Conservation (phyloP, 2,113 vertebrate species). For the Oreochromis spilurus region DNA sequence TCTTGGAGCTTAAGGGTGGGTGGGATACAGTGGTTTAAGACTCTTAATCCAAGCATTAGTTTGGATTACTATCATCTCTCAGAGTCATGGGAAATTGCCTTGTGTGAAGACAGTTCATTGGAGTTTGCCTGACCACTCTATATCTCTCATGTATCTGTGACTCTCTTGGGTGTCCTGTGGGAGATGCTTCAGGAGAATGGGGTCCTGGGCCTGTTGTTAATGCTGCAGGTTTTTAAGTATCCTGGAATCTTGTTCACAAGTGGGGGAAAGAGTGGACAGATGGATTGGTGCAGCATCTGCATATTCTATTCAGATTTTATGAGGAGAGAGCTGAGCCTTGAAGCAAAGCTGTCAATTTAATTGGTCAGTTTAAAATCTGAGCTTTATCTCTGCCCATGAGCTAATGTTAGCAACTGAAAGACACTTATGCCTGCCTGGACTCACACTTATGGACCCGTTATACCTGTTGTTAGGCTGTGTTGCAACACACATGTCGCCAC, state of each 20-base stretch:
- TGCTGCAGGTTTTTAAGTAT: background rate
- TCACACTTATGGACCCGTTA: background rate
- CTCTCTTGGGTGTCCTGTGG: background rate
- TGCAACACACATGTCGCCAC: rapidly evolving
- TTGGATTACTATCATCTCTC: conserved; percentile 24
- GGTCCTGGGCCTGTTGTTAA: background rate
- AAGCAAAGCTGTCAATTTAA: background rate
- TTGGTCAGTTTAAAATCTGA: background rate
- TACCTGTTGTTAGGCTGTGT: background rate
- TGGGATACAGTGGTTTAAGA: conserved; percentile 40
- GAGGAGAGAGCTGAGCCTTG: background rate
- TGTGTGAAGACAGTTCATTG: background rate
- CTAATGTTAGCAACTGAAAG: background rate
- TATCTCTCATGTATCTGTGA: background rate
- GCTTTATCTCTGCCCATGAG: background rate
- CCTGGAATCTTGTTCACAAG: background rate
- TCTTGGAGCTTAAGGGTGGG: conserved; percentile 32
- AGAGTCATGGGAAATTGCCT: background rate
- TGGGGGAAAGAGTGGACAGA: background rate
- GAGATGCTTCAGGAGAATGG: background rate
- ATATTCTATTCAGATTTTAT: background rate
- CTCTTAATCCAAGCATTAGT: conserved; percentile 37
- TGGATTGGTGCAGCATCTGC: background rate
- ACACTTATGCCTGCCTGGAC: background rate
- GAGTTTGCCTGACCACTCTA: background rate